phyloP scores from a whole-genome alignment of 2,797 vertebrate species.

The Microctenopoma lineatum region DNA sequence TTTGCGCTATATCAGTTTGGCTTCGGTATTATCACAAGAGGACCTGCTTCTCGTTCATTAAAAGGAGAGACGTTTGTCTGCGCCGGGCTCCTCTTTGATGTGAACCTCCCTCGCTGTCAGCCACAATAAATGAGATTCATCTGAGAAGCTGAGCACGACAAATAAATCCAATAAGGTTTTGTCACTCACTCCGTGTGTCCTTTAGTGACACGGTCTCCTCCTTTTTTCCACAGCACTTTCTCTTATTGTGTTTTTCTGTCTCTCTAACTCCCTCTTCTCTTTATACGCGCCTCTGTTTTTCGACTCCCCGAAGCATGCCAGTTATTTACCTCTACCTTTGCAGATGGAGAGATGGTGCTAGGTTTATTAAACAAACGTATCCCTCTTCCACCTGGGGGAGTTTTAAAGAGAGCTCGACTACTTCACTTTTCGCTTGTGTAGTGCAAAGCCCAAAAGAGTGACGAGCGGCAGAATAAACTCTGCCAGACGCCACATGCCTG shows the following conservation, averaged over 20 bases:
- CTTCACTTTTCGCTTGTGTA: constrained; percentile 34
- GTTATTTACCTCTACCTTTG: constrained; percentile 34
- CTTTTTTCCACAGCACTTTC: constrained; percentile 5
- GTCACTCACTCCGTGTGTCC: constrained; percentile 75
- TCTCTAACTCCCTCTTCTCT: constrained; percentile 21
- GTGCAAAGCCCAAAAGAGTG: constrained; percentile 38
- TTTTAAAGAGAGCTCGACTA: constrained; percentile 31
- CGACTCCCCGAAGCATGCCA: constrained; percentile 46
- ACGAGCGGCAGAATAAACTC: constrained; percentile 43
- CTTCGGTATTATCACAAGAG: constrained; percentile 42
- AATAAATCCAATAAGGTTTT: constrained; percentile 85
- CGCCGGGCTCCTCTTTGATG: constrained; percentile 64
- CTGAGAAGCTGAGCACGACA: constrained; percentile 77
- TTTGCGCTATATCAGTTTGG: constrained; percentile 28
- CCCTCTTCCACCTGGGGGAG: constrained; percentile 22
- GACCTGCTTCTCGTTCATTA: constrained; percentile 66
- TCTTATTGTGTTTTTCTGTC: constrained; percentile 11
- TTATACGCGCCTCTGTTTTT: constrained; percentile 33
- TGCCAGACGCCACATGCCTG: constrained; percentile 46
- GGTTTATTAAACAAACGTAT: constrained; percentile 54
- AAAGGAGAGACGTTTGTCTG: constrained; percentile 71
- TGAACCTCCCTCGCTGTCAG: constrained; percentile 70
- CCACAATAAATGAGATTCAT: constrained; percentile 82
- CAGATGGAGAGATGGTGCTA: constrained; percentile 32
- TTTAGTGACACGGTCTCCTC: constrained; percentile 61